A percentile compares a stretch with the other conserved stretches of the same genome.
These are phyloP conservation scores for Actenoides lindsayi DNA, from an alignment of 2,113 vertebrate genomes.

Conservation along the genomic window DNA sequence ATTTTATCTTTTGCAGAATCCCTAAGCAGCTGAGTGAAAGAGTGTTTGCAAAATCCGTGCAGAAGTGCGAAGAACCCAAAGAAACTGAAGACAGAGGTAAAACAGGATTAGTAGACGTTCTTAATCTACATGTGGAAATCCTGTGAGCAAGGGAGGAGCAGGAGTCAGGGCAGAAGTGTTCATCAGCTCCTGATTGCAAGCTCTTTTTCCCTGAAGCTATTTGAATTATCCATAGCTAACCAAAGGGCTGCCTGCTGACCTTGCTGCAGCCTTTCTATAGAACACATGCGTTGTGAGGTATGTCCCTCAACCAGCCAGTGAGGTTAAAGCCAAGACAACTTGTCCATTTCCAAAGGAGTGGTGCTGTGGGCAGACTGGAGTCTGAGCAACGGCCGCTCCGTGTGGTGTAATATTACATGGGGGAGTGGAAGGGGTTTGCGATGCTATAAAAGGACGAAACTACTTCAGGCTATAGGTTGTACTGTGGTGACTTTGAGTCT, in stretches of 20 bases:
- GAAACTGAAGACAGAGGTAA: slow-evolving; percentile 77
- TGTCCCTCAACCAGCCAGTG: not conserved
- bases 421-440: not conserved
- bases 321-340: not conserved
- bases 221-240: not conserved
- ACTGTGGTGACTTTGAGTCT: not conserved
- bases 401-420: not conserved
- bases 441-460: not conserved
- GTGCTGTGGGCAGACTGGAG: not conserved
- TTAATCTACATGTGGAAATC: not conserved
- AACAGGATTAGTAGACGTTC: not conserved
- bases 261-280: not conserved
- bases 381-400: not conserved
- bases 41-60: slow-evolving; percentile 77
- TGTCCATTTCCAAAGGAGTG: not conserved
- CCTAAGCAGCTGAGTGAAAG: slow-evolving; percentile 87
- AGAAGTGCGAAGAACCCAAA: slow-evolving; percentile 60
- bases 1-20: slow-evolving; percentile 80
- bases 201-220: not conserved
- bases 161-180: fast-evolving
- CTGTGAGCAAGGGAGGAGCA: not conserved
- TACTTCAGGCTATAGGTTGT: not conserved
- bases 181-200: not conserved
- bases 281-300: not conserved
- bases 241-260: not conserved